Conservation (phyloP, 2,888 invertebrate species). For the Aplocera efformata region DNA sequence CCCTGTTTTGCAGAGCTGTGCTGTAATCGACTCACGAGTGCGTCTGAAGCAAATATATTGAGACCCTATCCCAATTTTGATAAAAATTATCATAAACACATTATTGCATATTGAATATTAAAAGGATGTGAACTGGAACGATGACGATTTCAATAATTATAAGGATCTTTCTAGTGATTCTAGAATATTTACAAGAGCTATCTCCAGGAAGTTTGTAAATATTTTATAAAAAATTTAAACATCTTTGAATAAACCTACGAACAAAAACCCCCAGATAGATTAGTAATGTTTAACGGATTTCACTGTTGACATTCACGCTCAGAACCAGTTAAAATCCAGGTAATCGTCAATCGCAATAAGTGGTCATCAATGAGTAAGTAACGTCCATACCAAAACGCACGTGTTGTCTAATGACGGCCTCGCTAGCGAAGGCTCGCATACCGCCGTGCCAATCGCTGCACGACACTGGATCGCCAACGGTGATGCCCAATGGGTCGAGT, state of each 20-base stretch:
- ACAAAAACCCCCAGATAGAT: too few species aligned
- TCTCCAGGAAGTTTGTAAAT: too few species aligned
- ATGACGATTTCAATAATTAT: slow-evolving; percentile 2
- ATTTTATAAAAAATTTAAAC: too few species aligned
- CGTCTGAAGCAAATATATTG: slow-evolving; percentile 37
- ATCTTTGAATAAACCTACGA: too few species aligned
- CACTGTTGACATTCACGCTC: not conserved
- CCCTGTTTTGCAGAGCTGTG: slow-evolving; percentile 23
- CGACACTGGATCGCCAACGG: slow-evolving; percentile 83
- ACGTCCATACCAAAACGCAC: slow-evolving; percentile 76
- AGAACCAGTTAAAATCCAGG: slow-evolving; percentile 45
- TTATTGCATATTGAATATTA: slow-evolving; percentile 32
- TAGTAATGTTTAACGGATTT: too few species aligned
- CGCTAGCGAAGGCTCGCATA: slow-evolving; percentile 74
- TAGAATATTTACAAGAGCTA: too few species aligned
- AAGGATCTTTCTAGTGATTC: not conserved
- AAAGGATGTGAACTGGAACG: slow-evolving; percentile 29
- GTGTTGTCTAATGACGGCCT: slow-evolving; percentile 76
- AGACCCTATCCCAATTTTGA: slow-evolving; percentile 42
- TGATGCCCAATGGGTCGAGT: slow-evolving; percentile 95
- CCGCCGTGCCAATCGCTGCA: slow-evolving; percentile 75
- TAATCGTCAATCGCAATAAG: slow-evolving; percentile 51
- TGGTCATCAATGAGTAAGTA: slow-evolving; percentile 21
- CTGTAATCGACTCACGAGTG: slow-evolving; percentile 37
- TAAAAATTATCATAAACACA: slow-evolving; percentile 16